Evolutionary conservation across 2,888 invertebrate species (phyloP).

Genomic region (Neria commutata): DNA sequence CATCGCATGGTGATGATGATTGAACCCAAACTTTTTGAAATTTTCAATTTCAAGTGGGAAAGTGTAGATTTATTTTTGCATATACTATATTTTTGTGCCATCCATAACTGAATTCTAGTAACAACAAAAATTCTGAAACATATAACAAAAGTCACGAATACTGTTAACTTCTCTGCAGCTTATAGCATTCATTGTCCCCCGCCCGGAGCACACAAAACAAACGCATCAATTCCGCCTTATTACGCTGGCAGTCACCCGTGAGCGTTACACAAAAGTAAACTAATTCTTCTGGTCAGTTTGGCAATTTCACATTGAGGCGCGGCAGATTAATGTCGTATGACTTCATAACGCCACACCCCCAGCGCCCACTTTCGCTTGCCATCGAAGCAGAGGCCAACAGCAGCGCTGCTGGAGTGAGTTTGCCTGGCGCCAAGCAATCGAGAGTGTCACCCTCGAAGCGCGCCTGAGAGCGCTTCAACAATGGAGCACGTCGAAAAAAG

Average conservation of each 20-base stretch:
- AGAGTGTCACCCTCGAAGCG: not conserved
- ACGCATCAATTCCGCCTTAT: constrained; percentile 57
- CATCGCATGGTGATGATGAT: no score
- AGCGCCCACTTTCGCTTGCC: not conserved
- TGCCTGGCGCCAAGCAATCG: not conserved
- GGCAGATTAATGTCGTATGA: constrained; percentile 3
- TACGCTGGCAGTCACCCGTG: constrained; percentile 49
- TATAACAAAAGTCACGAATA: no score
- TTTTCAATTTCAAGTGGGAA: no score
- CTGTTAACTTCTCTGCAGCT: no score
- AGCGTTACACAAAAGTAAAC: constrained; percentile 44
- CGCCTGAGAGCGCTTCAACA: not conserved
- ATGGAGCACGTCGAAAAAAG: not conserved
- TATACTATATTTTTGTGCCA: no score
- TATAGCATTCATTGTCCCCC: no score
- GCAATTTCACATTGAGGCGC: constrained; percentile 35
- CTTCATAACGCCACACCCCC: not conserved
- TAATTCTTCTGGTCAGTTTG: constrained; percentile 56
- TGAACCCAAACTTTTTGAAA: no score
- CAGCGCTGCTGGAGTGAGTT: not conserved
- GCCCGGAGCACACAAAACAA: not conserved
- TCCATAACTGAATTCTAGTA: no score
- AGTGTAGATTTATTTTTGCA: no score
- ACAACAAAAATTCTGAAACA: no score
- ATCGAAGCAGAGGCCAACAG: not conserved